Evolutionary conservation across 2,888 invertebrate species (phyloP).

Genomic region (Ethmia dodecea): DNA sequence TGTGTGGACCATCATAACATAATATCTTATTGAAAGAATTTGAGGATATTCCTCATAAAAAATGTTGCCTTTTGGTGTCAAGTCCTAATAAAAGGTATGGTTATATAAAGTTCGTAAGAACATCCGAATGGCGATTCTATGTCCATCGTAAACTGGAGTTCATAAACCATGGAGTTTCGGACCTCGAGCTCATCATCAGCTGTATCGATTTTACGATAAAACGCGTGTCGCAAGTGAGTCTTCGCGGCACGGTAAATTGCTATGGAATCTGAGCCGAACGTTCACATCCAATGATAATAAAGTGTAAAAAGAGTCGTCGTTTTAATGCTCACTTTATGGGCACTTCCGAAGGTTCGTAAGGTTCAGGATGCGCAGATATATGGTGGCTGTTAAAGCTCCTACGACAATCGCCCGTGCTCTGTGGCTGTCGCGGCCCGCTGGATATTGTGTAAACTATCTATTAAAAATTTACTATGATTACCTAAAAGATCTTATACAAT

Average conservation of each 20-base stretch:
- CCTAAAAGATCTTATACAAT: no score
- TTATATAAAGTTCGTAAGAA: constrained; percentile 23
- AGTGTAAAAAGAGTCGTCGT: constrained; percentile 75
- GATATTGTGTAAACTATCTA: no score
- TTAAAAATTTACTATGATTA: no score
- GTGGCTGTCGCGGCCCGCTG: constrained; percentile 35
- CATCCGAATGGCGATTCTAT: constrained; percentile 41
- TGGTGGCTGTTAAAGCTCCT: constrained; percentile 53
- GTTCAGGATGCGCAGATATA: constrained; percentile 63
- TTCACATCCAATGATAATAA: constrained; percentile 77
- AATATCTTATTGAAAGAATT: background rate
- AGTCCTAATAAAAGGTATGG: constrained; percentile 17
- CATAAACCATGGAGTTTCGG: constrained; percentile 59
- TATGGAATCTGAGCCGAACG: constrained; percentile 69
- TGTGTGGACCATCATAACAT: no score
- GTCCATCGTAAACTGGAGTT: constrained; percentile 58
- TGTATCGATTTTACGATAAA: constrained; percentile 71
- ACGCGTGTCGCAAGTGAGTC: constrained; percentile 52
- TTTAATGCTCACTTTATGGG: constrained; percentile 75
- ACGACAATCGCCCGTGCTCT: constrained; percentile 44
- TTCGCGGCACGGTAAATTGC: constrained; percentile 58
- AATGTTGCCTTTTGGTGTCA: constrained; percentile 2
- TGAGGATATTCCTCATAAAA: constrained; percentile 3
- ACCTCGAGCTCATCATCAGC: constrained; percentile 54
- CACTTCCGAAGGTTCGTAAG: constrained; percentile 64